Conservation (phyloP, 2,888 invertebrate genomes). For the Nowickia ferox region DNA sequence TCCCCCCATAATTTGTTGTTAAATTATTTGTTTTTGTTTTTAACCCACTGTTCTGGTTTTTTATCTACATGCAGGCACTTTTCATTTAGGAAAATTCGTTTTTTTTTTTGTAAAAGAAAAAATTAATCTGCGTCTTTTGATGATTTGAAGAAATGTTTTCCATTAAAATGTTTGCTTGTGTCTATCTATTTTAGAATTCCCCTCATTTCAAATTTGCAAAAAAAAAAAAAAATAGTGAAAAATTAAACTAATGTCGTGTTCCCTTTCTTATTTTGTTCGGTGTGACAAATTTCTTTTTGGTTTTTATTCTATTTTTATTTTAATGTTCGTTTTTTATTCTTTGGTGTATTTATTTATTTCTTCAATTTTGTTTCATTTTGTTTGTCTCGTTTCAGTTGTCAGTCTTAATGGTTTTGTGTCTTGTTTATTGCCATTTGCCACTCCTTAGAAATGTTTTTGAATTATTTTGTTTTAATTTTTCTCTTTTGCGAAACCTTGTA, state of each 20-base stretch:
- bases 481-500: slow-evolving; percentile 48
- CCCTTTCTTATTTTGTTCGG: slow-evolving; percentile 35
- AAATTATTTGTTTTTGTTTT: slow-evolving; percentile 42
- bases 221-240: slow-evolving; percentile 30
- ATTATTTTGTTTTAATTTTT: slow-evolving; percentile 16
- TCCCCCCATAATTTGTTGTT: slow-evolving; percentile 62
- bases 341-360: slow-evolving; percentile 23
- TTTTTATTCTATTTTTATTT: slow-evolving; percentile 60
- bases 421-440: slow-evolving; percentile 69
- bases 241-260: slow-evolving; percentile 62
- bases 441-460: slow-evolving; percentile 67
- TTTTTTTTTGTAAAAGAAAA: slow-evolving; percentile 25
- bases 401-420: slow-evolving; percentile 59
- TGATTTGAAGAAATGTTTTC: slow-evolving; percentile 56
- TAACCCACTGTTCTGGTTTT: slow-evolving; percentile 19
- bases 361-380: slow-evolving; percentile 54
- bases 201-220: slow-evolving; percentile 60
- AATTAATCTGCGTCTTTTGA: slow-evolving; percentile 66
- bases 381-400: slow-evolving; percentile 58
- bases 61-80: slow-evolving; percentile 26
- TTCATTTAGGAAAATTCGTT: slow-evolving; percentile 50
- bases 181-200: slow-evolving; percentile 63
- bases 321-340: slow-evolving; percentile 25
- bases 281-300: slow-evolving; percentile 54
- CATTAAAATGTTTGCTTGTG: slow-evolving; percentile 23